A percentile compares a stretch with the other conserved stretches of the same genome.
phyloP scores from a whole-genome alignment of 2,113 vertebrate genomes.

The Rhombomys opimus region DNA sequence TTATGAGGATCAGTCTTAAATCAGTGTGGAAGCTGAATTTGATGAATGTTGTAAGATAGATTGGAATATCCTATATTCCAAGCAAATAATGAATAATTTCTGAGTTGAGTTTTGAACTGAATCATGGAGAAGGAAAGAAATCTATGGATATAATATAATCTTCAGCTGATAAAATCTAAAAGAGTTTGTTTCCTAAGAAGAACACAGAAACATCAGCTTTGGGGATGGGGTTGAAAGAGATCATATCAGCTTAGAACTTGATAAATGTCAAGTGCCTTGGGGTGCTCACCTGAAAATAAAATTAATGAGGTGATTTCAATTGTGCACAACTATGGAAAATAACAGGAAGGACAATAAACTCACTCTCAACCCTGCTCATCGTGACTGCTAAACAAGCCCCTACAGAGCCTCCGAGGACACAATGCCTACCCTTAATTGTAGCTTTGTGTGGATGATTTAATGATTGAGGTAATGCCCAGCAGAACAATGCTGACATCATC shows the following conservation, averaged over 20 bases:
- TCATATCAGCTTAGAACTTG: background rate
- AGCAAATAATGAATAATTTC: background rate
- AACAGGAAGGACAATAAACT: background rate
- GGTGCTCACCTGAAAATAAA: background rate
- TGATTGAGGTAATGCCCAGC: constrained; percentile 42
- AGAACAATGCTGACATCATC: constrained; percentile 43
- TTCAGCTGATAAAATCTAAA: background rate
- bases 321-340: background rate
- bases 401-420: background rate
- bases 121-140: background rate
- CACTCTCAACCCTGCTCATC: background rate
- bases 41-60: background rate
- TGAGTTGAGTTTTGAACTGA: background rate
- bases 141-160: background rate
- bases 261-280: background rate
- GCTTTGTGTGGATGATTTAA: background rate
- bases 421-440: background rate
- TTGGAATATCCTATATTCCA: background rate
- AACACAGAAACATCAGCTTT: background rate
- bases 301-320: background rate
- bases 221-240: background rate
- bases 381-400: background rate
- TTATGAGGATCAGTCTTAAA: background rate
- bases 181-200: background rate
- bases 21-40: background rate